Base-by-base conservation (phyloP, 2,888 invertebrate genomes). In the Uropetala carovei region DNA sequence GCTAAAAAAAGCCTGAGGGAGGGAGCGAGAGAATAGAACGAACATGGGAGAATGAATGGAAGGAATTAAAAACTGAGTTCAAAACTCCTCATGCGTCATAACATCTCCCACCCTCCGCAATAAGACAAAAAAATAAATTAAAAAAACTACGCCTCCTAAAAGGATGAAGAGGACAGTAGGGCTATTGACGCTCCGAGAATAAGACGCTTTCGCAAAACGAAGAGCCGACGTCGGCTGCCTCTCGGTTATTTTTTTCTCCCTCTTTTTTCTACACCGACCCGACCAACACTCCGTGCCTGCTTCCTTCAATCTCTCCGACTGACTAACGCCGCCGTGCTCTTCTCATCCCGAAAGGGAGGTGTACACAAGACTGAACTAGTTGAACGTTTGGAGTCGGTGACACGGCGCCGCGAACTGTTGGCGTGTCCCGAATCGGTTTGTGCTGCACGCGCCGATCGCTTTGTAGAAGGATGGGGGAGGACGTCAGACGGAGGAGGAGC, bases 401-500 rank as follows among this genome's bases (percentile, higher is more conserved):
- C 43, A 43, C 43, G 43, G 5, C 43, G 43, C 43, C 43, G 43
- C 43, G 43, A 43, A 64, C 16, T n/a, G 64, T 8, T 64, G 14
- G 64, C n/a, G 18, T n/a, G 64, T n/a, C 18, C 64, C 64, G 64
- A 64, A 64, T 64, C 64, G 64, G 64, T 64, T 68, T n/a, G 68
- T 22, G 68, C 18, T n/a, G 9, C 16, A 68, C n/a, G 68, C 68
- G 68, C 22, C 68, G 68, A 68, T 68, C n/a, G 68, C 68, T 11
- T 68, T 22, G 43, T 43, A 43, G 18, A 18, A 18, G 43, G 43
- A 64, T 16, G 60, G 18, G 43, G 3, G 82, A 43, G 85, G 27
- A n/a, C 27, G 57, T n/a, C 9, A 22, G 64, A 64, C 16, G 64
- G 30, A 82, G 93, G 64, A 93, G 92, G 68, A 58, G 0, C 18